These are phyloP conservation scores for Heliconius aoede DNA, from an alignment of 2,888 invertebrate genomes.

Conservation along the genomic window DNA sequence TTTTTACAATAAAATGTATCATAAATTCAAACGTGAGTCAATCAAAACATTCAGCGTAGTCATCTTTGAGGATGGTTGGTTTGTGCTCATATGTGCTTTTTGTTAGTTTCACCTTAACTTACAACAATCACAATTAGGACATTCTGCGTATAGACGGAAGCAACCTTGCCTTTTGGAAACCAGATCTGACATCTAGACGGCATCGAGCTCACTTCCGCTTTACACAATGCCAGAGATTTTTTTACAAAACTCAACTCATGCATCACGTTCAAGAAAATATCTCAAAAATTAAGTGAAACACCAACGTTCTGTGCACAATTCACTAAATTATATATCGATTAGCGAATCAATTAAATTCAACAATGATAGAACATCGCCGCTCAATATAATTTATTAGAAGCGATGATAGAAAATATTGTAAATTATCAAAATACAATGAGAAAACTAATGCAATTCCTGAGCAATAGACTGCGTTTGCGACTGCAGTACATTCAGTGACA, in stretches of 20 bases:
- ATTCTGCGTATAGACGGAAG: slow-evolving; percentile 53
- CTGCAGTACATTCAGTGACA: slow-evolving; percentile 51
- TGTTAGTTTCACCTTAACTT: slow-evolving; percentile 74
- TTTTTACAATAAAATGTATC: slow-evolving; percentile 82
- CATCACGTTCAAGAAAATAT: slow-evolving; percentile 77
- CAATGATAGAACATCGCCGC: slow-evolving; percentile 72
- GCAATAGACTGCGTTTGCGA: slow-evolving; percentile 64
- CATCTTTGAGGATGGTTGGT: slow-evolving; percentile 81
- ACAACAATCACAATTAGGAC: slow-evolving; percentile 77
- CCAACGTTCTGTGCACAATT: slow-evolving; percentile 82
- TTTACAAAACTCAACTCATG: slow-evolving; percentile 73
- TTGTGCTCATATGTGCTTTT: slow-evolving; percentile 83
- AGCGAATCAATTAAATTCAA: slow-evolving; percentile 74
- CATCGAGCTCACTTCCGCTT: slow-evolving; percentile 45
- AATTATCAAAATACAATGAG: slow-evolving; percentile 71
- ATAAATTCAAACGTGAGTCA: slow-evolving; percentile 83
- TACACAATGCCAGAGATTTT: slow-evolving; percentile 63
- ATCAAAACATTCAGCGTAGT: slow-evolving; percentile 80
- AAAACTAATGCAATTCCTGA: slow-evolving; percentile 81
- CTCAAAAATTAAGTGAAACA: slow-evolving; percentile 82
- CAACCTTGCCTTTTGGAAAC: slow-evolving; percentile 34
- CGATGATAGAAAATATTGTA: slow-evolving; percentile 68
- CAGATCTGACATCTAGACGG: slow-evolving; percentile 18
- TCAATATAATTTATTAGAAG: slow-evolving; percentile 63
- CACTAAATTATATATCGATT: slow-evolving; percentile 71